These are phyloP conservation scores for Pandion haliaetus DNA, from an alignment of 2,113 vertebrate genomes.

Conservation along the genomic window DNA sequence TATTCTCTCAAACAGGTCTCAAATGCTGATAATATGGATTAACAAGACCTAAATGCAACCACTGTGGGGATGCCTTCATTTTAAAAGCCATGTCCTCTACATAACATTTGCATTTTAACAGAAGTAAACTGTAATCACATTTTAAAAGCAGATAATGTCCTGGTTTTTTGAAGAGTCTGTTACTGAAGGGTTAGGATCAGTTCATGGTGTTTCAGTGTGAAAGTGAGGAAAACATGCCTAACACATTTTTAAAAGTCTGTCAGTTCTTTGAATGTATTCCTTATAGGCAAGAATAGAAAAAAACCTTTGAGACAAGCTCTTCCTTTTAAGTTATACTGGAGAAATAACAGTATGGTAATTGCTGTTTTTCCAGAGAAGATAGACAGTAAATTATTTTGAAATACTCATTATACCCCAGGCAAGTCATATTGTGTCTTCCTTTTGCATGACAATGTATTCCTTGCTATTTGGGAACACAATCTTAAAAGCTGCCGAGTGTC, in stretches of 20 bases:
- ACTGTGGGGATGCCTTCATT: background rate
- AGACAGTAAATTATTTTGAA: conserved; percentile 42
- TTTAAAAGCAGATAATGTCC: background rate
- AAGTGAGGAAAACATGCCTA: background rate
- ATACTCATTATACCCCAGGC: conserved; percentile 11
- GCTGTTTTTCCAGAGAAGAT: background rate
- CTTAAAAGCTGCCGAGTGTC: background rate
- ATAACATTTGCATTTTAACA: background rate
- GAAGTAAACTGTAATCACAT: background rate
- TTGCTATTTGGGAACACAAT: background rate
- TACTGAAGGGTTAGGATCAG: background rate
- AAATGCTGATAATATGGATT: background rate
- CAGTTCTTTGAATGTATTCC: background rate
- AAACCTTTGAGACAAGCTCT: background rate
- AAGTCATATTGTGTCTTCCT: background rate
- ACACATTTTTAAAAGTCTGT: background rate
- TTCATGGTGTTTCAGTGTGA: background rate
- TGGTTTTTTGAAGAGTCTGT: background rate
- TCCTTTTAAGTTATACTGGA: background rate
- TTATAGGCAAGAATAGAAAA: background rate
- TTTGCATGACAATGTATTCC: background rate
- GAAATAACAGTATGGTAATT: conserved; percentile 39
- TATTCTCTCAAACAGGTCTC: background rate
- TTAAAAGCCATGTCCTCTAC: background rate
- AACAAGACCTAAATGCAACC: background rate